These are phyloP conservation scores for Embiotoca jacksoni DNA, from an alignment of 2,113 vertebrate genomes.

Conservation along the genomic window DNA sequence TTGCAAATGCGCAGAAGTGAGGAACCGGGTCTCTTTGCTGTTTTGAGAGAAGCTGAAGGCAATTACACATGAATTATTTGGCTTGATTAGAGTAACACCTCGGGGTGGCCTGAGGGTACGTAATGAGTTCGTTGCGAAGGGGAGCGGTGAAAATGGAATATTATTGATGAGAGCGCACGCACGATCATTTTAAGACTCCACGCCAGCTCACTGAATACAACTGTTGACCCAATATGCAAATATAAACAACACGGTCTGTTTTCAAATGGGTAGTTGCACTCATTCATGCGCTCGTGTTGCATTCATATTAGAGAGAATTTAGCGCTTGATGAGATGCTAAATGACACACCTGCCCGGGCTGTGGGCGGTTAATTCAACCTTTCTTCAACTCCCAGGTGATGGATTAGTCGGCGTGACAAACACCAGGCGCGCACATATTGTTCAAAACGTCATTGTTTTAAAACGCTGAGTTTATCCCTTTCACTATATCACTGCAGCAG, in stretches of 20 bases:
- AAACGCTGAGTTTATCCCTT: slow-evolving; percentile 16
- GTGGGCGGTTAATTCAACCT: slow-evolving; percentile 29
- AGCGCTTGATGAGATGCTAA: slow-evolving; percentile 40
- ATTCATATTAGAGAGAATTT: slow-evolving; percentile 34
- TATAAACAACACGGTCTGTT: slow-evolving; percentile 38
- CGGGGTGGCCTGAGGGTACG: slow-evolving; percentile 44
- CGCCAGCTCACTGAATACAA: slow-evolving; percentile 14
- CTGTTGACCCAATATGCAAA: slow-evolving; percentile 60
- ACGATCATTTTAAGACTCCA: slow-evolving; percentile 31
- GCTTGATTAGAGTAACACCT: slow-evolving; percentile 71
- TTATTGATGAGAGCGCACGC: slow-evolving; percentile 33
- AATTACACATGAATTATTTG: slow-evolving; percentile 64
- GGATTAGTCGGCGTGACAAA: slow-evolving; percentile 28
- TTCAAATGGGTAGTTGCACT: slow-evolving; percentile 41
- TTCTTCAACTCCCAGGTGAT: slow-evolving; percentile 13
- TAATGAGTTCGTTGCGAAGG: slow-evolving; percentile 64
- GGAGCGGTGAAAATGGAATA: slow-evolving; percentile 23
- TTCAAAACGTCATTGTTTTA: slow-evolving; percentile 27
- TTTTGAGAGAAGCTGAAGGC: slow-evolving; percentile 50
- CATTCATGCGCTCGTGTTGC: slow-evolving; percentile 13
- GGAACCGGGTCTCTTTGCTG: slow-evolving; percentile 28
- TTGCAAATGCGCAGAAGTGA: slow-evolving; percentile 34
- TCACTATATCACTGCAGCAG: slow-evolving; percentile 32
- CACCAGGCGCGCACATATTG: background rate
- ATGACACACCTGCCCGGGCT: slow-evolving; percentile 47